These are phyloP conservation scores for Micromys minutus DNA, from an alignment of 2,113 vertebrate genomes.

Conservation along the genomic window DNA sequence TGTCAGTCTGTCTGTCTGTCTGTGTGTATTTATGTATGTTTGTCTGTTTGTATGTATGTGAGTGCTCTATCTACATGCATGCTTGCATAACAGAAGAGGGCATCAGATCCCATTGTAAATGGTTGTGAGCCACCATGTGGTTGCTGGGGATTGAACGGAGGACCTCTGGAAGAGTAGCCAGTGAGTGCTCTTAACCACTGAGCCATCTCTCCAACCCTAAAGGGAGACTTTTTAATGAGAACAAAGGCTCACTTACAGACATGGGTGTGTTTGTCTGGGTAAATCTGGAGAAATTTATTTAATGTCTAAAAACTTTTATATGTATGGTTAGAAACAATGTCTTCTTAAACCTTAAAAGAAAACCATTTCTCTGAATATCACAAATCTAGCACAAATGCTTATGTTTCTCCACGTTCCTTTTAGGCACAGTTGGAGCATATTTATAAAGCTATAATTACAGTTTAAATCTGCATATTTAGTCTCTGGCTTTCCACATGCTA, in stretches of 20 bases:
- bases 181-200: too few species aligned
- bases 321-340: not conserved
- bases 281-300: not conserved
- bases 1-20: too few species aligned
- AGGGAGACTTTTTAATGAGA: constrained; percentile 5
- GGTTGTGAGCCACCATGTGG: too few species aligned
- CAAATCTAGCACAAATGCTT: not conserved
- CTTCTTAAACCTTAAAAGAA: constrained; percentile 21
- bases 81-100: too few species aligned
- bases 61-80: too few species aligned
- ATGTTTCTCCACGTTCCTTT: not conserved
- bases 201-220: not conserved
- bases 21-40: too few species aligned
- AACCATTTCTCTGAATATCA: not conserved
- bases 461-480: not conserved
- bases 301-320: not conserved
- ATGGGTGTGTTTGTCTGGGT: not conserved
- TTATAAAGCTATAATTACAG: not conserved
- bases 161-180: too few species aligned
- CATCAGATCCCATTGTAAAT: too few species aligned
- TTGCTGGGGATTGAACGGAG: too few species aligned
- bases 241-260: not conserved
- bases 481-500: not conserved
- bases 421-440: not conserved
- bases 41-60: too few species aligned